A percentile compares a stretch with the other conserved stretches of the same genome.
phyloP scores from a whole-genome alignment of 2,888 invertebrate species.

The Cinara cedri region DNA sequence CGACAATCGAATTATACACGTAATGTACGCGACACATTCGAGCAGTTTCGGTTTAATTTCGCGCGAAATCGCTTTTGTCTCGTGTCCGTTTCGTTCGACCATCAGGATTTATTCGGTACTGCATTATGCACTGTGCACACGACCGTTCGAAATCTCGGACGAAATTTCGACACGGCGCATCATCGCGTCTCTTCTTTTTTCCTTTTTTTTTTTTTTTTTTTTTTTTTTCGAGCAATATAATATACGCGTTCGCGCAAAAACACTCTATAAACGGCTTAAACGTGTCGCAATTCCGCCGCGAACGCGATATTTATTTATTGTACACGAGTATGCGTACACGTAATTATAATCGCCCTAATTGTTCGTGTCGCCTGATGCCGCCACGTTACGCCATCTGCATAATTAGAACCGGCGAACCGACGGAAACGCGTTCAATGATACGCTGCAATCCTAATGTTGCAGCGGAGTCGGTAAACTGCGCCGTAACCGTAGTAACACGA shows the following conservation, averaged over 20 bases:
- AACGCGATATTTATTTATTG: too few species aligned
- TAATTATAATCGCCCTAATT: conserved; percentile 38
- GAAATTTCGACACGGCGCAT: conserved; percentile 28
- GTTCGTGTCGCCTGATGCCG: neutral
- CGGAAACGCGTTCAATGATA: too few species aligned
- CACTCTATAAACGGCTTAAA: conserved; percentile 24
- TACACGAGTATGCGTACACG: neutral
- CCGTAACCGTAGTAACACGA: too few species aligned
- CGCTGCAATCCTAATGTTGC: too few species aligned
- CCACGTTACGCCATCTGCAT: conserved; percentile 10
- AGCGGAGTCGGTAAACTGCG: too few species aligned
- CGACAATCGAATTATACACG: too few species aligned
- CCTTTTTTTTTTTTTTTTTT: conserved; percentile 10
- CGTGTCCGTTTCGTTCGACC: neutral
- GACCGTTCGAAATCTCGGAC: conserved; percentile 19
- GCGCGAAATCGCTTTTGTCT: conserved; percentile 6
- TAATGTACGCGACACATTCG: too few species aligned
- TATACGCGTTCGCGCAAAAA: neutral
- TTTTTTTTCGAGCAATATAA: neutral
- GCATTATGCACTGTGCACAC: neutral
- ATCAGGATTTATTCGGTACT: neutral
- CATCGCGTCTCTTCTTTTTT: conserved; percentile 21
- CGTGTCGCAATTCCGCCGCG: conserved; percentile 1
- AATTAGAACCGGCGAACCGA: neutral
- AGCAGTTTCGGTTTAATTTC: too few species aligned